Base-by-base conservation (phyloP, 92 coral and sea anemone genomes). In the Heteractis magnifica region DNA sequence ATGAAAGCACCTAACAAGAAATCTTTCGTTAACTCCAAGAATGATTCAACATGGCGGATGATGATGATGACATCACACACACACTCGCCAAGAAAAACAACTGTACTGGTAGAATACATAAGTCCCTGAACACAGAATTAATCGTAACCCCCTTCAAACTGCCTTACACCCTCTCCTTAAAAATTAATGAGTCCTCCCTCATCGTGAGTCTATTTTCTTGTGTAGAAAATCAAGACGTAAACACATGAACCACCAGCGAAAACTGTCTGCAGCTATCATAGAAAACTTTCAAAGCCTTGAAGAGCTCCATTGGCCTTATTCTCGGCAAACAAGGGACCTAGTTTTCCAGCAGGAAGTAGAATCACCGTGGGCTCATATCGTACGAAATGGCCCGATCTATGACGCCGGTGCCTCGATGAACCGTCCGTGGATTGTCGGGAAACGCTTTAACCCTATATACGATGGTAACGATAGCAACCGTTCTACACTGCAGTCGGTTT, bases 271-370 rank as follows among this genome's bases (percentile, higher is more conserved):
- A 81, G 73, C 68, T 41, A 71, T 81, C n/a, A 21, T 81, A 21
- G 84, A 81, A n/a, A 81, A 81, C 56, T 81, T 81, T 65, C 65
- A 81, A 23, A 70, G 49, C 51, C 72, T 81, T 49, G 84, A 70
- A 81, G 52, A 81, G 4, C 14, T 81, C 51, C 58, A 49, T 51
- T 81, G 84, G 84, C 65, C 65, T 10, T 81, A 81, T 50, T 81
- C 84, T 12, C 65, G 77, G 6, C 23, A 71, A 8, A 52, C 65
- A 10, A 81, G 84, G 70, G 77, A 71, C 10, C 48, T 68, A 51
- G 20, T 81, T 20, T 70, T 81, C 70, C 51, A 71, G 20, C 10
- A 68, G 5, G 56, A 79, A 5, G 18, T 12, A 10, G 18, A 70
- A 4, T 44, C 56, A 52, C 84, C 84, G 15, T 81, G 84, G 84